Conservation (phyloP, 2,888 invertebrate genomes). For the Gortyna flavago region DNA sequence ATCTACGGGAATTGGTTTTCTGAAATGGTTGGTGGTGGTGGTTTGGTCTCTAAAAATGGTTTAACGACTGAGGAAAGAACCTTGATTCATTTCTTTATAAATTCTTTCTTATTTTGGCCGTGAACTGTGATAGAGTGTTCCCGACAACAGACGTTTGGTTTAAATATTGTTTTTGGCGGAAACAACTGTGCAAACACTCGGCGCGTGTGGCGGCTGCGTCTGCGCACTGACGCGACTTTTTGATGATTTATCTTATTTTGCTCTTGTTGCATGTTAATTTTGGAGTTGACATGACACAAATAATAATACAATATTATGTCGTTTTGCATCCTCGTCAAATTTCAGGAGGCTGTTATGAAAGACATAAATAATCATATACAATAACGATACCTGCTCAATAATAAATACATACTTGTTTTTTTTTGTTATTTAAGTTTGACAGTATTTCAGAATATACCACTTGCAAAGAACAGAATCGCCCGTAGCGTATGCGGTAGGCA, state of each 20-base stretch:
- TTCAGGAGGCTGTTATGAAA: no score
- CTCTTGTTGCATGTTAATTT: constrained; percentile 27
- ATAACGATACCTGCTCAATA: no score
- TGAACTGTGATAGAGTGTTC: constrained; percentile 18
- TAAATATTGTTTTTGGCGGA: constrained; percentile 44
- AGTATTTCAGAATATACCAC: no score
- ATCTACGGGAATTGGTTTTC: no score
- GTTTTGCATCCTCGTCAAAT: no score
- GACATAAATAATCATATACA: no score
- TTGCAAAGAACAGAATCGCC: no score
- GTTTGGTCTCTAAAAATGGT: background rate
- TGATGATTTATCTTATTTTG: constrained; percentile 27
- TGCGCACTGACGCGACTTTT: constrained; percentile 16
- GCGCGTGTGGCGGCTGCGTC: constrained; percentile 60
- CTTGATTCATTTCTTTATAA: background rate
- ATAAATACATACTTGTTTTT: no score
- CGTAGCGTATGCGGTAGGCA: no score
- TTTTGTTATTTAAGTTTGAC: no score
- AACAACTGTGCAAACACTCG: constrained; percentile 59
- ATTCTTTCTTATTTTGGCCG: background rate
- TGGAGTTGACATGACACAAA: background rate
- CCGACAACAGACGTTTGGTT: constrained; percentile 21
- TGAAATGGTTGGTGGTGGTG: no score
- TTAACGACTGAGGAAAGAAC: background rate
- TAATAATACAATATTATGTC: no score